phyloP scores from a whole-genome alignment of 2,113 vertebrate species.

The Eulemur macaco region DNA sequence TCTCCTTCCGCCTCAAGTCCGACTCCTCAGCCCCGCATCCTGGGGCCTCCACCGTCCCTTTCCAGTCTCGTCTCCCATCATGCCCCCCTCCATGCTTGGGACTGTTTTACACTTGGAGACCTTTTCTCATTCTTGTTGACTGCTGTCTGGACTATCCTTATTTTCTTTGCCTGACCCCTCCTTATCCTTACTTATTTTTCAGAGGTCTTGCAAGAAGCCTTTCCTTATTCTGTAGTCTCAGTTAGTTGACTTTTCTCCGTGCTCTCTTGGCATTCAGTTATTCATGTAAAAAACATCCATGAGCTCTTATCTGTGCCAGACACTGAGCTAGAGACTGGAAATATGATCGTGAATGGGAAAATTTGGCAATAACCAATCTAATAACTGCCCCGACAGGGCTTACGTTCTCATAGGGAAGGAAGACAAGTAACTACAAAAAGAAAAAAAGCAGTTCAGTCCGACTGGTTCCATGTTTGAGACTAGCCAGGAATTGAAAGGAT shows the following conservation, averaged over 20 bases:
- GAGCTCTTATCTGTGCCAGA: background rate
- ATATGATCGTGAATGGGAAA: background rate
- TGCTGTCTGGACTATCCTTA: background rate
- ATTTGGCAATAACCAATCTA: background rate
- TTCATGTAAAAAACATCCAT: background rate
- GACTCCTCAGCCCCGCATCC: background rate
- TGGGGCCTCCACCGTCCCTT: background rate
- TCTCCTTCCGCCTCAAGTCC: background rate
- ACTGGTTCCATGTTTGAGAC: background rate
- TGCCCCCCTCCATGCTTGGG: background rate
- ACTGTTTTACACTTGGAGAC: background rate
- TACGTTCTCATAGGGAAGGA: background rate
- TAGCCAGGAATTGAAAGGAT: background rate
- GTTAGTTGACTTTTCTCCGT: background rate
- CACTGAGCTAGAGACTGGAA: background rate
- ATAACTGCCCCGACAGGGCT: background rate
- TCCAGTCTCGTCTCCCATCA: background rate
- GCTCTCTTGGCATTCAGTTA: background rate
- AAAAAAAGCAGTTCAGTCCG: background rate
- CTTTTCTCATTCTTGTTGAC: background rate
- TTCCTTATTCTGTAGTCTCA: background rate
- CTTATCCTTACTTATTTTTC: background rate
- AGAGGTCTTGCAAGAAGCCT: background rate
- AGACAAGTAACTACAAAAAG: background rate
- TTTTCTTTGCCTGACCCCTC: background rate